Base-by-base conservation (phyloP, 2,113 vertebrate species). In the Tretioscincus oriximinensis region DNA sequence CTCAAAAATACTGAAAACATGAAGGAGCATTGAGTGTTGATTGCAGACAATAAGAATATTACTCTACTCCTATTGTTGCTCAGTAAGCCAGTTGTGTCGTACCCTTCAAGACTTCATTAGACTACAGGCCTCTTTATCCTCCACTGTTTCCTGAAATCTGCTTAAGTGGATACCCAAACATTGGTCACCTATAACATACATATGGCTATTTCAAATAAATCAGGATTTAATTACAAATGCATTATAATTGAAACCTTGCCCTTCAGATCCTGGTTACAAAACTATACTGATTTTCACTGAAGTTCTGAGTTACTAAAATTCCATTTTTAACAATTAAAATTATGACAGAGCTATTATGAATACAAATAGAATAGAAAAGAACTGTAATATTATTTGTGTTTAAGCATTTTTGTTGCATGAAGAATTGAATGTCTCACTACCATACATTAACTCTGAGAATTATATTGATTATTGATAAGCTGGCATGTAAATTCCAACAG, bases 391-490 rank as follows among this genome's bases (percentile, higher is more conserved):
- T 8, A 51, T 51, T 66, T 73, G 73, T 51, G 45, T 22, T 65
- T 65, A 65, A 73, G 73, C 45, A 54, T 35, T 73, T 73, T 22
- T 80, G 51, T 73, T 81, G 70, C 73, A 20, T 28, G 28, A 35
- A 35, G 28, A 41, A 73, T 49, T 26, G 26, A n/a, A 60, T 22
- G 26, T 29, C 58, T 64, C 18, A 12, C 35, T 63, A 49, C 24
- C 28, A 71, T 73, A 63, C 12, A 8, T 29, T 81, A 72, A 72
- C 45, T 81, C 11, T 65, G 29, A 73, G 69, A 49, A 80, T 63
- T 45, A 29, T 29, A 73, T 41, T 80, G 70, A 54, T 54, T 73
- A 58, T 9, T 58, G 51, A 81, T 73, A 28, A 73, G 28, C 41
- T 81, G 24, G 35, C 58, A 66, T 51, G 9, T 65, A n/a, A 61